Conservation (phyloP, 2,888 invertebrate species). For the Chloroclystis v-ata region DNA sequence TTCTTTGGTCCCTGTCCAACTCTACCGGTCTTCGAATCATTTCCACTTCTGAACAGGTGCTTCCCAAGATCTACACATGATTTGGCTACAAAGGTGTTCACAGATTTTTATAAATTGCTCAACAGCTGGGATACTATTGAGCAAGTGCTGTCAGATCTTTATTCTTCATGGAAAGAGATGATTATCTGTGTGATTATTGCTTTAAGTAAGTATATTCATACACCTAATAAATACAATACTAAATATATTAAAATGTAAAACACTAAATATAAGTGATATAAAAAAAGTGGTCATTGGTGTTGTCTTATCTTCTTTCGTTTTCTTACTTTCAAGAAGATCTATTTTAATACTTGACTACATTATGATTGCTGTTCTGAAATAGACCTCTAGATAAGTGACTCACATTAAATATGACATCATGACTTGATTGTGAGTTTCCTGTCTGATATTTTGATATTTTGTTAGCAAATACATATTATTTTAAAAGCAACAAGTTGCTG, state of each 20-base stretch:
- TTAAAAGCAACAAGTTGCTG: neutral
- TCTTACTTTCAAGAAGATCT: neutral
- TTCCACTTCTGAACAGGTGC: constrained; percentile 90
- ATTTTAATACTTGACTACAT: neutral
- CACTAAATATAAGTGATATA: no score
- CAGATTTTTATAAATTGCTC: constrained; percentile 87
- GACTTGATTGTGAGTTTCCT: neutral
- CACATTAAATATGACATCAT: constrained; percentile 4
- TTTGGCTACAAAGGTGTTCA: constrained; percentile 79
- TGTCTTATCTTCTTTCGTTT: no score
- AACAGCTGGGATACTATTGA: constrained; percentile 94
- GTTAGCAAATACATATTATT: no score
- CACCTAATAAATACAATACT: constrained; percentile 1
- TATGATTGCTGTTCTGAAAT: neutral
- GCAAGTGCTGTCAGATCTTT: constrained; percentile 92
- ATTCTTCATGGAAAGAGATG: constrained; percentile 92
- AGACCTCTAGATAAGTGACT: neutral
- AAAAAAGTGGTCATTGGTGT: no score
- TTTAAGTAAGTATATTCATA: constrained; percentile 81
- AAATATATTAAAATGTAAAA: no score
- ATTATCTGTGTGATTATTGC: constrained; percentile 87
- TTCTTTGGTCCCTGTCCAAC: constrained; percentile 87
- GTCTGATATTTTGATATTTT: no score
- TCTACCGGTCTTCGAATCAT: constrained; percentile 86
- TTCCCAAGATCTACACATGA: constrained; percentile 86